Evolutionary conservation across 1,140 invertebrate species (phyloP).

Genomic region (Leguminivora glycinivorella): DNA sequence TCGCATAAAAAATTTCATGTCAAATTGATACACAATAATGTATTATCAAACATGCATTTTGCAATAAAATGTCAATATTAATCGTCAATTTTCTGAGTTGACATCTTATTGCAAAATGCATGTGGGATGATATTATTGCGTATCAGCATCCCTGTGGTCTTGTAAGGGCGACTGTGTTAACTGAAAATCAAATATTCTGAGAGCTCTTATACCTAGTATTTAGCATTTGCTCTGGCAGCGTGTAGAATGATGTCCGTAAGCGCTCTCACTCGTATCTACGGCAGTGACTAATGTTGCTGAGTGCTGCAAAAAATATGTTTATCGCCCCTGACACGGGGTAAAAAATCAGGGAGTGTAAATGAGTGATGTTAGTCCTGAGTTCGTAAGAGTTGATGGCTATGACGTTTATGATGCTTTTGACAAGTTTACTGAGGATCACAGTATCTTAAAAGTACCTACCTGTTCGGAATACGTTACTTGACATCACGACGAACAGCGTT

Average conservation of each 20-base stretch:
- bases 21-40: no score
- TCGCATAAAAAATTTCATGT: no score
- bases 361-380: constrained; percentile 12
- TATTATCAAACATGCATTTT: no score
- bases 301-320: constrained; percentile 17
- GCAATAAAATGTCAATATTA: no score
- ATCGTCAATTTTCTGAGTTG: no score
- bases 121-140: no score
- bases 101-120: no score
- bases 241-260: neutral
- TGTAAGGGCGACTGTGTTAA: no score
- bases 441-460: no score
- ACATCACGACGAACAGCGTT: no score
- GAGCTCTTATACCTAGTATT: neutral
- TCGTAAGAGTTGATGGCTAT: neutral
- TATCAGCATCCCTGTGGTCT: no score
- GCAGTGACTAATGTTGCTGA: constrained; percentile 12
- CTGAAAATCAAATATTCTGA: neutral
- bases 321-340: constrained; percentile 1
- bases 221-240: neutral
- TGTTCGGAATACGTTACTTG: no score
- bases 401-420: constrained; percentile 7
- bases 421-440: neutral
- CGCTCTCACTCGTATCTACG: constrained; percentile 9
- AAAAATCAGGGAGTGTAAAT: constrained; percentile 12